Percentiles rank a stretch among this genome's conserved stretches.
phyloP scores from a whole-genome alignment of 2,888 invertebrate genomes.

The Luperina testacea region DNA sequence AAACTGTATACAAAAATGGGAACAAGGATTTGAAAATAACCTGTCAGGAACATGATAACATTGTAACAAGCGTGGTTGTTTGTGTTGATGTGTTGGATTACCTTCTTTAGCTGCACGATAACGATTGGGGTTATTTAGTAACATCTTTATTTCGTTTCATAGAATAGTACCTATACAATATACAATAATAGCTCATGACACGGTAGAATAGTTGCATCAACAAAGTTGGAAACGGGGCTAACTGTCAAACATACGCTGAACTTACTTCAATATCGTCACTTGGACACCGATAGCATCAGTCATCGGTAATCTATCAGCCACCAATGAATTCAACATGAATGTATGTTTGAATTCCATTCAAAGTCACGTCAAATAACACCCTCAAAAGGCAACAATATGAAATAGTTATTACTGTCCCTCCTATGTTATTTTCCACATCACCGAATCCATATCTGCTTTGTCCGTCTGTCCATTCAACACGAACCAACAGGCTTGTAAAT shows the following conservation, averaged over 20 bases:
- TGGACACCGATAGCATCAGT: neutral
- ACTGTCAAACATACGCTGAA: neutral
- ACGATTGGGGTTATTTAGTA: neutral
- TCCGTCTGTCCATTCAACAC: constrained; percentile 24
- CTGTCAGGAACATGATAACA: neutral
- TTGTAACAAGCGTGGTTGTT: too few species aligned
- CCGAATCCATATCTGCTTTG: constrained; percentile 22
- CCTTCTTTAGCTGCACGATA: neutral
- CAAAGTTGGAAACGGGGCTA: neutral
- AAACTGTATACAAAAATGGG: neutral
- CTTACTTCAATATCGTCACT: neutral
- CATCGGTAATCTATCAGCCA: neutral
- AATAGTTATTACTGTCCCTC: constrained; percentile 21
- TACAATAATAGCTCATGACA: neutral
- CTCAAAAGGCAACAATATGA: constrained; percentile 4
- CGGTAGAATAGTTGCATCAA: neutral
- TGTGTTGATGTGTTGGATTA: neutral
- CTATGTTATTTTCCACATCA: constrained; percentile 36
- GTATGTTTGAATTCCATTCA: too few species aligned
- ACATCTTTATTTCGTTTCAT: neutral
- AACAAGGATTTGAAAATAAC: neutral
- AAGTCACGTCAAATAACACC: neutral
- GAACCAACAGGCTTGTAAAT: constrained; percentile 52
- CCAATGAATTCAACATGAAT: neutral
- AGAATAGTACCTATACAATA: neutral